These are phyloP conservation scores for Dendroctonus valens DNA, from an alignment of 1,140 invertebrate genomes.

Conservation along the genomic window DNA sequence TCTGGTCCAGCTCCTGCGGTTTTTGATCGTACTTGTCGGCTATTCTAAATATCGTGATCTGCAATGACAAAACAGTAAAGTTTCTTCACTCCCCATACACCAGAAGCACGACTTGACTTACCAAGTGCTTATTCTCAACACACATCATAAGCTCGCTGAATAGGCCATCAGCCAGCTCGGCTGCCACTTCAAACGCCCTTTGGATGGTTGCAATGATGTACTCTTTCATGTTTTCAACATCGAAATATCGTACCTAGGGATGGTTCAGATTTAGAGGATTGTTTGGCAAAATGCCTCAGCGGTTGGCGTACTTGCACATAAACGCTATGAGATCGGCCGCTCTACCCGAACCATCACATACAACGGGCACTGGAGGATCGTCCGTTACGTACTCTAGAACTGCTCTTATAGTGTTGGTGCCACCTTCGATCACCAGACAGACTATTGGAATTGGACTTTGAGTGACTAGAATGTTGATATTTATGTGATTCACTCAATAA, in stretches of 20 bases:
- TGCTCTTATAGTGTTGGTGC: slow-evolving; percentile 92
- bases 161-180: slow-evolving; percentile 82
- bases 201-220: slow-evolving; percentile 87
- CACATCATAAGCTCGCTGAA: slow-evolving; percentile 90
- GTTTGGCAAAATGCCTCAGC: too few relatives aligned
- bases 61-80: slow-evolving; percentile 16
- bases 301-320: slow-evolving; percentile 77
- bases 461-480: slow-evolving; percentile 64
- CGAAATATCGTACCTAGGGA: slow-evolving; percentile 47
- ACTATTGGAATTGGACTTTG: slow-evolving; percentile 94
- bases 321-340: slow-evolving; percentile 96
- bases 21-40: slow-evolving; percentile 74
- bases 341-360: slow-evolving; percentile 94
- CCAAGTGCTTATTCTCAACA: slow-evolving; percentile 88
- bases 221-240: slow-evolving; percentile 82
- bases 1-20: slow-evolving; percentile 88
- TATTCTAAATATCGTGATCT: slow-evolving; percentile 85
- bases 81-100: too few relatives aligned
- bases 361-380: slow-evolving; percentile 89
- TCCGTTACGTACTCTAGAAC: slow-evolving; percentile 96
- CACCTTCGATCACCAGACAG: slow-evolving; percentile 95
- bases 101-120: slow-evolving; percentile 55
- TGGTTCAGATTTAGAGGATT: background rate
- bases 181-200: slow-evolving; percentile 84
- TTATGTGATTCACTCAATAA: too few relatives aligned